Percentiles rank a stretch among this genome's conserved stretches.
These are phyloP conservation scores for Atherix ibis DNA, from an alignment of 2,888 invertebrate genomes.

Conservation along the genomic window DNA sequence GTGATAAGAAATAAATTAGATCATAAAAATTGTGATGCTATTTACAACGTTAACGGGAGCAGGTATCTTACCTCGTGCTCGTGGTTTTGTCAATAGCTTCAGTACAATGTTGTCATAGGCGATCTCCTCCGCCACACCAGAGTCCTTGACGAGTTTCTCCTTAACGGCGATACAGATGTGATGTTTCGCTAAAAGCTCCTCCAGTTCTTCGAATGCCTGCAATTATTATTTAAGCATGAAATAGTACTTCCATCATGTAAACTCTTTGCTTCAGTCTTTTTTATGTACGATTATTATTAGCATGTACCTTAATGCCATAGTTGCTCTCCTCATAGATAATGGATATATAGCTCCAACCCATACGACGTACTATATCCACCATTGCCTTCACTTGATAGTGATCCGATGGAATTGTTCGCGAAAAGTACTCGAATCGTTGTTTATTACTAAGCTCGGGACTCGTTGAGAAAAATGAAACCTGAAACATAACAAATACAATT, in stretches of 20 bases:
- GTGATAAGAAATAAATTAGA: no score
- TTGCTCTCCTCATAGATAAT: slow-evolving; percentile 93
- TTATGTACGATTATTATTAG: no score
- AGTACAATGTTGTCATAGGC: slow-evolving; percentile 80
- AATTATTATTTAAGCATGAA: no score
- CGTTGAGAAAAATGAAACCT: slow-evolving; percentile 94
- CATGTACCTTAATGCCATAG: slow-evolving; percentile 86
- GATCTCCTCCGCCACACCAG: slow-evolving; percentile 77
- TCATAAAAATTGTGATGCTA: no score
- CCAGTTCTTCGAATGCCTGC: slow-evolving; percentile 88
- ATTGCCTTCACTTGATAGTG: slow-evolving; percentile 88
- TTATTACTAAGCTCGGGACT: slow-evolving; percentile 89
- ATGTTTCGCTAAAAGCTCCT: slow-evolving; percentile 64
- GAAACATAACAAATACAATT: slow-evolving; percentile 19
- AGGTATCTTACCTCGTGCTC: slow-evolving; percentile 66
- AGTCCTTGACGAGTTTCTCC: slow-evolving; percentile 88
- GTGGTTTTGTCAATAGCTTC: slow-evolving; percentile 67
- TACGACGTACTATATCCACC: slow-evolving; percentile 75
- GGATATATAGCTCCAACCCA: slow-evolving; percentile 89
- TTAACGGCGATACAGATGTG: slow-evolving; percentile 89
- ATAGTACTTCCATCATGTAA: no score
- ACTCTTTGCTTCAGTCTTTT: no score
- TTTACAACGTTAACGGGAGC: no score
- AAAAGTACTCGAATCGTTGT: slow-evolving; percentile 87
- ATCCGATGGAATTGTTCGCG: slow-evolving; percentile 87